Evolutionary conservation across 2,797 vertebrate species (phyloP).

Genomic region (Aythya fuligula): DNA sequence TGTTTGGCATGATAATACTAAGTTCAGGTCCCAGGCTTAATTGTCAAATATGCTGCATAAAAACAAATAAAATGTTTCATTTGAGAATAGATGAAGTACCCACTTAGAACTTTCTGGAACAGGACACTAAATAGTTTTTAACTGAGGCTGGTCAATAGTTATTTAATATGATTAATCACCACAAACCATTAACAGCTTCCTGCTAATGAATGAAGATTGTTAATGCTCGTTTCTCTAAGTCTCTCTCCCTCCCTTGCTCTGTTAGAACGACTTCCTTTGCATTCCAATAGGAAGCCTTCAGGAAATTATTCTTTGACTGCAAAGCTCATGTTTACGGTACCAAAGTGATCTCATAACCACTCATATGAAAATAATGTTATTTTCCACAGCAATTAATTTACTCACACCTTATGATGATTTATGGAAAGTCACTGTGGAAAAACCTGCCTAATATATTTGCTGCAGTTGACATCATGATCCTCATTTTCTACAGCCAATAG

Average conservation of each 20-base stretch:
- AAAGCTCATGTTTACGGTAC: slow-evolving; percentile 14
- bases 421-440: slow-evolving; percentile 25
- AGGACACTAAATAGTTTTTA: slow-evolving; percentile 47
- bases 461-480: not conserved
- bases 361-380: slow-evolving; percentile 33
- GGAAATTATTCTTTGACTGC: slow-evolving; percentile 66
- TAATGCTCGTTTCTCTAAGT: slow-evolving; percentile 21
- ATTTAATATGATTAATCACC: slow-evolving; percentile 44
- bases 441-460: not conserved
- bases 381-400: slow-evolving; percentile 60
- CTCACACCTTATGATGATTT: slow-evolving; percentile 28
- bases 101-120: not conserved
- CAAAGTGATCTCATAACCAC: slow-evolving; percentile 38
- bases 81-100: not conserved
- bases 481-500: not conserved
- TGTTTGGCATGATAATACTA: not conserved
- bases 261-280: slow-evolving; percentile 41
- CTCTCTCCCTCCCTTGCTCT: not conserved
- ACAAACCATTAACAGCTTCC: slow-evolving; percentile 58
- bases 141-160: slow-evolving; percentile 46
- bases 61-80: not conserved
- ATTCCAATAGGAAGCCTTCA: slow-evolving; percentile 65
- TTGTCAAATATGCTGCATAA: not conserved
- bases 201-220: slow-evolving; percentile 47
- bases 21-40: not conserved